A percentile compares a stretch with the other conserved stretches of the same genome.
Conservation (phyloP, 2,888 invertebrate genomes). For the Cantharis flavilabris region DNA sequence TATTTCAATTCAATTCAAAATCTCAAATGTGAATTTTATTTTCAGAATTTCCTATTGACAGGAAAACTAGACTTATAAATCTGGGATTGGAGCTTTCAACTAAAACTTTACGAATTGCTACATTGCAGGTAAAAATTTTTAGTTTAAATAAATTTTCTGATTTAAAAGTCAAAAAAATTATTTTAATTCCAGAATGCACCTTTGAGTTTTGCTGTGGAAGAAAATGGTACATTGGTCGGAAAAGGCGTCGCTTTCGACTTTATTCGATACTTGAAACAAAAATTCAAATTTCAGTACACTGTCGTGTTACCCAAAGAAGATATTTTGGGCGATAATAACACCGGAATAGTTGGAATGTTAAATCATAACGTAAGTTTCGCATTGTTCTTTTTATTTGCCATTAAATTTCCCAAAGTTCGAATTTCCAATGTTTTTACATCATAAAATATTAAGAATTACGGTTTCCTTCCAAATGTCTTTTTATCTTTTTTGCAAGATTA, state of each 20-base stretch:
- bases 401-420: no score
- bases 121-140: slow-evolving; percentile 14
- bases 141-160: no score
- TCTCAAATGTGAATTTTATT: neutral
- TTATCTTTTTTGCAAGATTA: no score
- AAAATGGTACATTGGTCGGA: slow-evolving; percentile 62
- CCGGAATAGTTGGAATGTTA: slow-evolving; percentile 67
- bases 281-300: slow-evolving; percentile 72
- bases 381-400: neutral
- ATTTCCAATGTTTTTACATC: no score
- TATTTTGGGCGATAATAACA: slow-evolving; percentile 60
- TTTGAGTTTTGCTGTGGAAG: slow-evolving; percentile 58
- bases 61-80: neutral
- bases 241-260: slow-evolving; percentile 70
- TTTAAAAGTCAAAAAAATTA: neutral
- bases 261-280: slow-evolving; percentile 64
- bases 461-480: no score
- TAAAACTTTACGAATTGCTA: slow-evolving; percentile 16
- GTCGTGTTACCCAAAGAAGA: slow-evolving; percentile 65
- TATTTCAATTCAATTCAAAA: neutral
- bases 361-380: slow-evolving; percentile 58
- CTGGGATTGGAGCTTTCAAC: slow-evolving; percentile 8
- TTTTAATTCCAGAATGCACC: slow-evolving; percentile 59
- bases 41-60: neutral
- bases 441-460: no score